Base-by-base conservation (phyloP, 2,888 invertebrate species). In the Lordiphosa fenestrarum region DNA sequence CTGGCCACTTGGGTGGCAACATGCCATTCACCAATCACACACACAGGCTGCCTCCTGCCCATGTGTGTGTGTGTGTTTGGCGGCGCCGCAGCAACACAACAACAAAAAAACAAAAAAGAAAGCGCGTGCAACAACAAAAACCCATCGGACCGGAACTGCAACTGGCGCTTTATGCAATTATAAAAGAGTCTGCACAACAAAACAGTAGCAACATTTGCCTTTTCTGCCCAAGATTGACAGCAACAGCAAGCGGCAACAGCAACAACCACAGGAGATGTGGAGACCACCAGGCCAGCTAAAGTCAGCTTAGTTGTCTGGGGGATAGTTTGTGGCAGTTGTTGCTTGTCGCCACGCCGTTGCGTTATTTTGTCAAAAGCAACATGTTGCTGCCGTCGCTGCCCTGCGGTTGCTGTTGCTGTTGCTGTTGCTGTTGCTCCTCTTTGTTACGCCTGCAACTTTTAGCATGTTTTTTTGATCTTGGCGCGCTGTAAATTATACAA, bases 111-210 rank as follows among this genome's bases (percentile, higher is more conserved):
- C 42, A 73, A 77, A 77, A 81, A 78, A 84, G 82, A 82, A 78
- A 84, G 82, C 78, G 82, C 84, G 78, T 84, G 84, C 84, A 78
- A 49, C 42, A 64, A 48, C 47, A 54, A 69, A 80, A 85, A 80
- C 75, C 72, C 57, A 84, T 73, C 78, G 69, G 86, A 85, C 85
- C 84, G 84, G 84, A 85, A 85, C 86, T 86, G 77, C 83, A 82
- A 86, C 84, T 86, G 86, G 86, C 86, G 86, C 84, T 86, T 85
- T 85, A 76, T 80, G 67, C 72, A 67, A 75, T 75, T 65, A 73
- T 84, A 81, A 71, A 63, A 53, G 60, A 63, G 56, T 53, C 47
- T 62, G 58, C 47, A 47, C 44, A 61, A 41, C 62, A 62, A 41
- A 68, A 80, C 76, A 83, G 77, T 83, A 83, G 77, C 84, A 57